Evolutionary conservation across 2,113 vertebrate species (phyloP).

Genomic region (Cnemophilus loriae): DNA sequence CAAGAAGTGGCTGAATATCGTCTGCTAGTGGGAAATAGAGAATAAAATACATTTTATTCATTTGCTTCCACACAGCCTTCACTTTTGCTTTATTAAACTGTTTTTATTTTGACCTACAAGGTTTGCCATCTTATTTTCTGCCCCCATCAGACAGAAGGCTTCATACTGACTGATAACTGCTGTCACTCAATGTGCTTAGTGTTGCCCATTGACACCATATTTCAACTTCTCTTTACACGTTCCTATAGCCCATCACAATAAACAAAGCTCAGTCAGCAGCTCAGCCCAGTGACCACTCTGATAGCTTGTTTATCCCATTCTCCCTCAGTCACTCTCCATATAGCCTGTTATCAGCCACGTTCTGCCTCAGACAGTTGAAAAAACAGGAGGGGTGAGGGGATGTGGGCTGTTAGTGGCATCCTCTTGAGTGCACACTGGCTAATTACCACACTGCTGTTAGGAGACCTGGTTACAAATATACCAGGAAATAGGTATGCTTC

Average conservation of each 20-base stretch:
- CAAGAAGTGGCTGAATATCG: not conserved
- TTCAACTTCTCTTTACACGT: not conserved
- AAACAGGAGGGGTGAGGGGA: fast-evolving
- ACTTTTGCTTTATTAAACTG: not conserved
- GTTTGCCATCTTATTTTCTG: not conserved
- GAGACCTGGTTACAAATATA: not conserved
- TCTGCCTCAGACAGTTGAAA: not conserved
- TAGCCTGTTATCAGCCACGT: not conserved
- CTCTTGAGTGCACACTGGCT: not conserved
- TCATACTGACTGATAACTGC: not conserved
- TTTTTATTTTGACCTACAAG: not conserved
- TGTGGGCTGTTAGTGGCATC: not conserved
- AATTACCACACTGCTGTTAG: not conserved
- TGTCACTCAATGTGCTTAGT: not conserved
- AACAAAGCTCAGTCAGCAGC: not conserved
- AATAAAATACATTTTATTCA: not conserved
- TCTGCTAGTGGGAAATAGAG: not conserved
- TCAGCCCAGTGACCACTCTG: not conserved
- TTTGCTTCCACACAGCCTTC: not conserved
- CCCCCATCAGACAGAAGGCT: not conserved
- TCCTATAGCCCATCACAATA: not conserved
- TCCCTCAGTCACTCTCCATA: not conserved
- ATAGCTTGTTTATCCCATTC: not conserved
- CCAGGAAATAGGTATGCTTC: not conserved
- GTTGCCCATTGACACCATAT: not conserved